A percentile compares a stretch with the other conserved stretches of the same genome.
phyloP scores from a whole-genome alignment of 2,797 vertebrate species.

The Gastrophryne carolinensis region DNA sequence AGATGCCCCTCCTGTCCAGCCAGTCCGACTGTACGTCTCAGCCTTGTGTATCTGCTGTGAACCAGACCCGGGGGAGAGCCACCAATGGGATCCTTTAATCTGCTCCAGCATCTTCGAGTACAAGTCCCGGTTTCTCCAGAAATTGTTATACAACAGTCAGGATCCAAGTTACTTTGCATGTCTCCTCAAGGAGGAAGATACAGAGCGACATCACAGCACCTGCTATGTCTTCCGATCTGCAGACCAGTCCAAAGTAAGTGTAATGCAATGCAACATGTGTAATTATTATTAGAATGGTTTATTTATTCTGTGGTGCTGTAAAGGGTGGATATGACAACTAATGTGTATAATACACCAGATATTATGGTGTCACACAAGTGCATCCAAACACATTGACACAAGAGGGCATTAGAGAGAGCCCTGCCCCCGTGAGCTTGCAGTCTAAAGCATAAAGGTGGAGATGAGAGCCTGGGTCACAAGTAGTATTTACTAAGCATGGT shows the following conservation, averaged over 20 bases:
- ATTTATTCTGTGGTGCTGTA: too few species aligned
- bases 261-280: background rate
- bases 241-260: constrained; percentile 80
- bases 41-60: constrained; percentile 76
- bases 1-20: constrained; percentile 53
- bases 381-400: too few species aligned
- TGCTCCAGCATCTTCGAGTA: constrained; percentile 83
- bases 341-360: too few species aligned
- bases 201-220: constrained; percentile 64
- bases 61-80: constrained; percentile 63
- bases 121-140: constrained; percentile 82
- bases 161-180: constrained; percentile 90
- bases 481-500: too few species aligned
- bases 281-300: too few species aligned
- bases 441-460: too few species aligned
- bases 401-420: too few species aligned
- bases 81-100: constrained; percentile 85
- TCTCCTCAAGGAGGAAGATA: constrained; percentile 73
- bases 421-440: too few species aligned
- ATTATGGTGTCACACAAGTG: too few species aligned
- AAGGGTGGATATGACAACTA: too few species aligned
- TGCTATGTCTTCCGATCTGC: constrained; percentile 91
- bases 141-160: constrained; percentile 90
- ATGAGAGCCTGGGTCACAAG: too few species aligned
- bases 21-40: constrained; percentile 76